Evolutionary conservation across 2,888 invertebrate species (phyloP).

Genomic region (Mechanitis messenoides): DNA sequence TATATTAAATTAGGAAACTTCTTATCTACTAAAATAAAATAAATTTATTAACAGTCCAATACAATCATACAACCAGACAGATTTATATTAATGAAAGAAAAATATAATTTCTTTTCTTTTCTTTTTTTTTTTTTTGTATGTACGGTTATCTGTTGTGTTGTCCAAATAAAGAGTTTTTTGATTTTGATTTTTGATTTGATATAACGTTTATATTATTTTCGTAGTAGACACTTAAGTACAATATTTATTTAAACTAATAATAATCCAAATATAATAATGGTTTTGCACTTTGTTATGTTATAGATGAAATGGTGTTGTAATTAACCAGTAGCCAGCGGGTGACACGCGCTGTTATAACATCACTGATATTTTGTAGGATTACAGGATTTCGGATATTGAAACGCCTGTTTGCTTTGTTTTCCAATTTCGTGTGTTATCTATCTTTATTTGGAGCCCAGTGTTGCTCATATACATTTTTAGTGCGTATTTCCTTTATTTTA

Average conservation of each 20-base stretch:
- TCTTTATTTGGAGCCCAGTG: not conserved
- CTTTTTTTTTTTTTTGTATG: no score
- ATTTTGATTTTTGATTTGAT: no score
- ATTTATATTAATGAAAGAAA: not conserved
- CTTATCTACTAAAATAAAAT: no score
- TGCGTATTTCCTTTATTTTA: not conserved
- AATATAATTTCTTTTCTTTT: no score
- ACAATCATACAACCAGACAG: not conserved
- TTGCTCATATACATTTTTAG: not conserved
- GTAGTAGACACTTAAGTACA: no score
- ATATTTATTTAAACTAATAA: no score
- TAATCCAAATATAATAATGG: no score
- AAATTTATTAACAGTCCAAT: no score
- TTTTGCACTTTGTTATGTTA: no score
- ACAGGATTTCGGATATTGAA: constrained; percentile 50
- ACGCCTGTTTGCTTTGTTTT: constrained; percentile 50
- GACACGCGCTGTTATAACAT: constrained; percentile 9
- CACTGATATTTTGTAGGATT: constrained; percentile 43
- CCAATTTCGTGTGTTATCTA: constrained; percentile 44
- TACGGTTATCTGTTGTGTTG: no score
- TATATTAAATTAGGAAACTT: not conserved
- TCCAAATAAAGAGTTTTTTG: no score
- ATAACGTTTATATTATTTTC: no score
- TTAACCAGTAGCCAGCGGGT: constrained; percentile 3
- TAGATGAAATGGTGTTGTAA: not conserved